phyloP scores from a whole-genome alignment of 2,113 vertebrate genomes.

The Toxotes jaculatrix region DNA sequence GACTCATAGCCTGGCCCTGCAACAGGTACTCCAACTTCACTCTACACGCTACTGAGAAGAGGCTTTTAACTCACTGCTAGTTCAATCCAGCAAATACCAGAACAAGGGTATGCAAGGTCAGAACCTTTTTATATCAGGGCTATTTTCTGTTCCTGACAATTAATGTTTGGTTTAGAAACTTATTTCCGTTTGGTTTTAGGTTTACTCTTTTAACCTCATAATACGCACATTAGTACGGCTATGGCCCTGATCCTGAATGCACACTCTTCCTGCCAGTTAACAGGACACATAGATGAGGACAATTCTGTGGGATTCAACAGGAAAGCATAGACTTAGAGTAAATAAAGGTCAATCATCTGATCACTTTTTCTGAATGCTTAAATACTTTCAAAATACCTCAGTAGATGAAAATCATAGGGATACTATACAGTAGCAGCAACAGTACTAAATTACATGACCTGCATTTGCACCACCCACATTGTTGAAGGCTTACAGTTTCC shows the following conservation, averaged over 20 bases:
- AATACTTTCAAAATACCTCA: not conserved
- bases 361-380: not conserved
- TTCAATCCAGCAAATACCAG: not conserved
- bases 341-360: not conserved
- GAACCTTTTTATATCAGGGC: not conserved
- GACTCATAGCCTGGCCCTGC: not conserved
- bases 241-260: too few species aligned
- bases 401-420: not conserved
- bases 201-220: not conserved
- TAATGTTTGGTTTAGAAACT: not conserved
- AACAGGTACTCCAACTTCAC: constrained; percentile 29
- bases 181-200: not conserved
- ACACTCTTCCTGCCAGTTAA: not conserved
- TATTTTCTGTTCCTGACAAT: not conserved
- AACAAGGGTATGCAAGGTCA: not conserved
- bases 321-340: not conserved
- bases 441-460: constrained; percentile 3
- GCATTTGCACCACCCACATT: constrained; percentile 10
- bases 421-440: not conserved
- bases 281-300: not conserved
- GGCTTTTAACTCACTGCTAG: not conserved
- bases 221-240: not conserved
- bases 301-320: not conserved
- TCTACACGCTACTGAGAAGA: not conserved
- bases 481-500: constrained; percentile 43